Evolutionary conservation across 2,113 vertebrate genomes (phyloP).

Genomic region (Acrocephalus kingi): DNA sequence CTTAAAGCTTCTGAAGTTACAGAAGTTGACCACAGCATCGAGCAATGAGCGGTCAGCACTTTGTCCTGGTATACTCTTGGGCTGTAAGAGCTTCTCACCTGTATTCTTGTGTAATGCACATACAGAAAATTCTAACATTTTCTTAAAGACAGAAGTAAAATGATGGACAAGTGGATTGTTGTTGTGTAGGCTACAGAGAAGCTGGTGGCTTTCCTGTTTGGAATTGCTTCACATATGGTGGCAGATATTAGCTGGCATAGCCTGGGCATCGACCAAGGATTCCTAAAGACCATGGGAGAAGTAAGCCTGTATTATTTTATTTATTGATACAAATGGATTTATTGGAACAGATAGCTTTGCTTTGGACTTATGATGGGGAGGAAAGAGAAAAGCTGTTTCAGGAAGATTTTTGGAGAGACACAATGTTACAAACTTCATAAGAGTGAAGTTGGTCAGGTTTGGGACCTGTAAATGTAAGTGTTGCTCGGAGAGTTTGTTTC

Average conservation of each 20-base stretch:
- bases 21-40: neutral
- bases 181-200: slow-evolving; percentile 75
- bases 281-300: slow-evolving; percentile 76
- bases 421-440: neutral
- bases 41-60: neutral
- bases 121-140: neutral
- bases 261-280: slow-evolving; percentile 77
- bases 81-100: neutral
- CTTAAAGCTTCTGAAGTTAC: neutral
- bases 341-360: neutral
- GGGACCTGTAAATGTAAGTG: neutral
- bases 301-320: slow-evolving; percentile 64
- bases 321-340: neutral
- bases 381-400: neutral
- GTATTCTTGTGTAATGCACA: neutral
- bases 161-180: neutral
- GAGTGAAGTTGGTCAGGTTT: neutral
- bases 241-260: slow-evolving; percentile 82
- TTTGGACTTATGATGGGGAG: neutral
- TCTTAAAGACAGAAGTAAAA: neutral
- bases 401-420: neutral
- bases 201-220: slow-evolving; percentile 80
- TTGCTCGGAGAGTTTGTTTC: neutral
- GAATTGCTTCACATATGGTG: slow-evolving; percentile 79
- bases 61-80: neutral